These are phyloP conservation scores for Tillus elongatus DNA, from an alignment of 2,888 invertebrate genomes.

Conservation along the genomic window DNA sequence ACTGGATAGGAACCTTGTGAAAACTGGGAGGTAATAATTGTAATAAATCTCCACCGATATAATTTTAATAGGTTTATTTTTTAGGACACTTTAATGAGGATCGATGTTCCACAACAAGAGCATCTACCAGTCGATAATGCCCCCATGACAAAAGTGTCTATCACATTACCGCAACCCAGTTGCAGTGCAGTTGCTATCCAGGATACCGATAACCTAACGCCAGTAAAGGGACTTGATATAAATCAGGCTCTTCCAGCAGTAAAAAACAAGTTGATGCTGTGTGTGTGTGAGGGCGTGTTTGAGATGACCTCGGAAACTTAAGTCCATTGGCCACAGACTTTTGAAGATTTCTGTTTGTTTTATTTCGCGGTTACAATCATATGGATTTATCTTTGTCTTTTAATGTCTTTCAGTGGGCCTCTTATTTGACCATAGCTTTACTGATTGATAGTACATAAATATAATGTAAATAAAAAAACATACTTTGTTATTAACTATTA, in stretches of 20 bases:
- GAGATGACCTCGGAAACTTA: too few species aligned
- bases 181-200: constrained; percentile 3
- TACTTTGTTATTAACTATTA: too few species aligned
- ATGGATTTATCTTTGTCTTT: too few species aligned
- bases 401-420: too few species aligned
- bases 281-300: too few species aligned
- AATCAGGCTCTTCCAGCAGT: neutral
- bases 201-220: neutral
- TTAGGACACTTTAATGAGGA: constrained; percentile 4
- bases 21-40: neutral
- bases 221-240: constrained; percentile 3
- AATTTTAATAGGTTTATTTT: constrained; percentile 1
- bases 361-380: too few species aligned
- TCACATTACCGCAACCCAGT: constrained; percentile 4
- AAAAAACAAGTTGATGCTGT: constrained; percentile 3
- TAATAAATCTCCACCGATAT: constrained; percentile 4
- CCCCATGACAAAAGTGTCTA: neutral
- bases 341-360: too few species aligned
- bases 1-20: neutral
- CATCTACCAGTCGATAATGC: neutral
- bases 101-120: constrained; percentile 2
- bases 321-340: too few species aligned
- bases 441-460: too few species aligned
- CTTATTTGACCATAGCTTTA: too few species aligned
- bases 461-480: too few species aligned